Base-by-base conservation (phyloP, 1,140 invertebrate genomes). In the Neocloeon triangulifer region DNA sequence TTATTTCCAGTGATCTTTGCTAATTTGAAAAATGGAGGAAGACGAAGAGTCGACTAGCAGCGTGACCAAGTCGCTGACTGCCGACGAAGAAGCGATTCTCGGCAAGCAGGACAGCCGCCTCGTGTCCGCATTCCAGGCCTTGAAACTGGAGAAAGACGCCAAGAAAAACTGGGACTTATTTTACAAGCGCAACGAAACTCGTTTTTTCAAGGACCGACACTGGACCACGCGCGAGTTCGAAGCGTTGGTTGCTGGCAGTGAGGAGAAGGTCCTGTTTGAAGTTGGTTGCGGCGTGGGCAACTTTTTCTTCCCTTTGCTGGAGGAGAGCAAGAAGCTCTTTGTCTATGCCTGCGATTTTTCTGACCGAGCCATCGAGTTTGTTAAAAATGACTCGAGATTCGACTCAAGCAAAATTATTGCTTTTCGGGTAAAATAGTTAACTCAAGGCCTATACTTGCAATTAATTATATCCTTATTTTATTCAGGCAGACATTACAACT, bases 221-320 rank as follows among this genome's bases (percentile, higher is more conserved):
- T 98, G 94, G 94, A 95, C 86, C 3, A 80, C 70, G 32, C 59
- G 84, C 44, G 94, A 99, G 55, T 95, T 98, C 56, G 48, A 69
- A 40, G 88, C 96, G 50, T 55, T 98, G 10, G 38, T 46, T 30
- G 31, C 34, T 2, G 45, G 46, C 28, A 29, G 44, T 32, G 27
- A 48, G 8, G 8, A 21, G 15, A 5, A 38, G 5, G 48, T 58
- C 2, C 58, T 75, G 19, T 53, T 95, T 7, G 91, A 98, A 60
- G 66, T 95, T 14, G 94, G 94, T 0, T 97, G 92, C 58, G 94
- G 94, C 5, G 91, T 95, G 27, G 94, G 94, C 0, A 97, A 97
- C 56, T 79, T 97, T 46, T 61, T 96, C 29, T 96, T 82, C 57
- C 92, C 94, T 0, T 48, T 99, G 21, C 46, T 94, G 3, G 70